Evolutionary conservation across 64 coral and sea anemone species (phyloP).

Genomic region (Astreopora myriophthalma): DNA sequence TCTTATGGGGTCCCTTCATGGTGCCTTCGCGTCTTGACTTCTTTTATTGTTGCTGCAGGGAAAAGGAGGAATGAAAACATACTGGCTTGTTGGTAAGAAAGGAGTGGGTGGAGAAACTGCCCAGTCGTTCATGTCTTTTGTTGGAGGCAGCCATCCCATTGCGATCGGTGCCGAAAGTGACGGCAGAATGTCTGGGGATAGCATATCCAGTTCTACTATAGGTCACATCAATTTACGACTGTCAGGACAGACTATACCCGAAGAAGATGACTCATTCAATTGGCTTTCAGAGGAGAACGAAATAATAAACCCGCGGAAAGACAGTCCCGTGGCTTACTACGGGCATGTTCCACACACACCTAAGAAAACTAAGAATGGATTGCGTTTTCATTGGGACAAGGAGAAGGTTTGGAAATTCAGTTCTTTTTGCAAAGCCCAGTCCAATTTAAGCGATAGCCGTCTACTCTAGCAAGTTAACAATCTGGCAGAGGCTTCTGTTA

Average conservation of each 20-base stretch:
- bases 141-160: neutral
- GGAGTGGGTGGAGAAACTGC: neutral
- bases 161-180: neutral
- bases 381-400: constrained; percentile 18
- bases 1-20: too few species aligned
- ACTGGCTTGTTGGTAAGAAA: constrained; percentile 73
- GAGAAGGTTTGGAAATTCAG: constrained; percentile 3
- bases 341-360: constrained; percentile 59
- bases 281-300: neutral
- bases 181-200: neutral
- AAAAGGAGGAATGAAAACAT: constrained; percentile 96
- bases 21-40: too few species aligned
- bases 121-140: neutral
- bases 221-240: neutral
- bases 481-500: too few species aligned
- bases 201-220: neutral
- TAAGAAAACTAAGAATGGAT: neutral
- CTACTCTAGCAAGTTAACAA: too few species aligned
- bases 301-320: neutral
- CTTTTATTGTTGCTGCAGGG: constrained; percentile 47
- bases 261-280: neutral
- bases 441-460: too few species aligned
- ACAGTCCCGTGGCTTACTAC: constrained; percentile 55
- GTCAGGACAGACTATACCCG: neutral
- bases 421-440: too few species aligned